These are phyloP conservation scores for Drosophila simulans DNA, from an alignment of 1,140 invertebrate species.

Conservation along the genomic window DNA sequence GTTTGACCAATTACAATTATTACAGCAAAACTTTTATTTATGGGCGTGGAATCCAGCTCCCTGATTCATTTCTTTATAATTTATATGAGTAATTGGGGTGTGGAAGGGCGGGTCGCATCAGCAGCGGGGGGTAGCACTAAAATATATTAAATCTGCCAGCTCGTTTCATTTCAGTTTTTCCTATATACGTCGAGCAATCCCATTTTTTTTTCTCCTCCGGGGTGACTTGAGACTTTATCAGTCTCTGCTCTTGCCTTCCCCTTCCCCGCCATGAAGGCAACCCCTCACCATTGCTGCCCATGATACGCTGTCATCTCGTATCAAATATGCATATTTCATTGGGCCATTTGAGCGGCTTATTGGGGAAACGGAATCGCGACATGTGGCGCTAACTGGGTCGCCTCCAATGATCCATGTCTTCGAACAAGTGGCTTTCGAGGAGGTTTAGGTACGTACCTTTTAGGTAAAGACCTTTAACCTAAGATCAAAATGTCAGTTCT, in stretches of 20 bases:
- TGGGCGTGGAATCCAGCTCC: conserved; percentile 18
- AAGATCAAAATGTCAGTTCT: background rate
- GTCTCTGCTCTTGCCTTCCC: conserved; percentile 1
- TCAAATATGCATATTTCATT: conserved; percentile 81
- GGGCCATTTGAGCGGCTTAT: conserved; percentile 61
- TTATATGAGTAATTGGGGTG: conserved; percentile 71
- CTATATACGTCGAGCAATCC: background rate
- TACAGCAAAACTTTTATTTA: conserved; percentile 76
- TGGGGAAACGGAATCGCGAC: conserved; percentile 36
- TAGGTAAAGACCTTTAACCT: background rate
- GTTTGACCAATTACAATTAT: conserved; percentile 74
- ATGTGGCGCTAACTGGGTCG: conserved; percentile 61
- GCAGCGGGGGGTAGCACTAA: conserved; percentile 41
- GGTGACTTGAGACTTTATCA: conserved; percentile 23
- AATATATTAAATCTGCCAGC: conserved; percentile 66
- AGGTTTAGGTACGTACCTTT: no score
- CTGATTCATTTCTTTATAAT: conserved; percentile 80
- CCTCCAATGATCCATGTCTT: conserved; percentile 3
- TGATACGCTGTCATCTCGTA: conserved; percentile 56
- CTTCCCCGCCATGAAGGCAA: conserved; percentile 1
- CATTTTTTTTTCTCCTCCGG: conserved; percentile 4
- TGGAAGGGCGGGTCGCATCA: background rate
- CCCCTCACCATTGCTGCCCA: background rate
- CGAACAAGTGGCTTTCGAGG: conserved; percentile 7
- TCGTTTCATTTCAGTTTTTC: conserved; percentile 13